Evolutionary conservation across 2,888 invertebrate genomes (phyloP).

Genomic region (Oscheius sp.): DNA sequence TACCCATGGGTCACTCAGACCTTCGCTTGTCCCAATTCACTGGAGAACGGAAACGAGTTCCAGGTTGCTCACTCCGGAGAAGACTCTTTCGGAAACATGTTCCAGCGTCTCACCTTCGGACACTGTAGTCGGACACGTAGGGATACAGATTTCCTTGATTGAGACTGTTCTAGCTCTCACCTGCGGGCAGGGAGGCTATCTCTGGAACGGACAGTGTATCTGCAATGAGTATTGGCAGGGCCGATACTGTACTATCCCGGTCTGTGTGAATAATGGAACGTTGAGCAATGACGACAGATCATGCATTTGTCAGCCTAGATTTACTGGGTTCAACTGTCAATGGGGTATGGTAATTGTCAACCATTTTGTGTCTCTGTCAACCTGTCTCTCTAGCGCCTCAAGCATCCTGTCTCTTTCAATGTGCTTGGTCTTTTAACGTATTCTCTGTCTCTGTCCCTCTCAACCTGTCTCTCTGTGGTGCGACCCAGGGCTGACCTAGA

Average conservation of each 20-base stretch:
- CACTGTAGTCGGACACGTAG: slow-evolving; percentile 42
- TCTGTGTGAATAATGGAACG: slow-evolving; percentile 64
- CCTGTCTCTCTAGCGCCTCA: no score
- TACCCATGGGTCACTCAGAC: slow-evolving; percentile 57
- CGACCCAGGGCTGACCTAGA: no score
- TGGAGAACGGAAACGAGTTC: slow-evolving; percentile 46
- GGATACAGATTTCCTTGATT: neutral
- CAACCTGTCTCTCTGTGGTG: no score
- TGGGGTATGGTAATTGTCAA: slow-evolving; percentile 32
- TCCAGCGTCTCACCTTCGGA: slow-evolving; percentile 60
- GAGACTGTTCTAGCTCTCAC: slow-evolving; percentile 31
- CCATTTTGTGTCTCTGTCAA: neutral
- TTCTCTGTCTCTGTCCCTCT: no score
- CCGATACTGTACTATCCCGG: slow-evolving; percentile 49
- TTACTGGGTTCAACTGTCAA: slow-evolving; percentile 55
- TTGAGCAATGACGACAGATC: slow-evolving; percentile 40
- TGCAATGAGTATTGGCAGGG: slow-evolving; percentile 60
- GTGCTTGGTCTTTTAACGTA: no score
- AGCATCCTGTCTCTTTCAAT: no score
- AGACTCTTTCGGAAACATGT: slow-evolving; percentile 63
- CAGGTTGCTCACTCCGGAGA: slow-evolving; percentile 57
- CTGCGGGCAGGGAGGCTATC: slow-evolving; percentile 60
- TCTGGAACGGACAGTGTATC: slow-evolving; percentile 59
- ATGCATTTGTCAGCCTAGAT: slow-evolving; percentile 59
- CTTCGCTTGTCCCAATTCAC: slow-evolving; percentile 58